Conservation (phyloP, 2,113 vertebrate species). For the Ptilonorhynchus violaceus region DNA sequence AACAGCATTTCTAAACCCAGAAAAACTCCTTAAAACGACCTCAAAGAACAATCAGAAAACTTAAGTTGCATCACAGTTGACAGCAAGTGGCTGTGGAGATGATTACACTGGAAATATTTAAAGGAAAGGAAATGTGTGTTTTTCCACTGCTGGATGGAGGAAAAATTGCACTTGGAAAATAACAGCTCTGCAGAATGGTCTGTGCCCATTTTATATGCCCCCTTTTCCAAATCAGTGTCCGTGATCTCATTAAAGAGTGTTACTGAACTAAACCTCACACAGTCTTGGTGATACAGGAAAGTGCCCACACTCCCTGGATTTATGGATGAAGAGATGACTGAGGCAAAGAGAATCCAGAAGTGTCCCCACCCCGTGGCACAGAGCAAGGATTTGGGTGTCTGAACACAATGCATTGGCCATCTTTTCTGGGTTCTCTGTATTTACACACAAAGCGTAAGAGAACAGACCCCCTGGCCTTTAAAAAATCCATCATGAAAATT, state of each 20-base stretch:
- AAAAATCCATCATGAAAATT: neutral
- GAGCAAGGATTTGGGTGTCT: neutral
- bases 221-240: neutral
- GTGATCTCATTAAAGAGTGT: neutral
- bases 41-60: neutral
- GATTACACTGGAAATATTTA: neutral
- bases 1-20: neutral
- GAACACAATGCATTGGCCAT: neutral
- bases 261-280: neutral
- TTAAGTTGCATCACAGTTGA: neutral
- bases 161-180: neutral
- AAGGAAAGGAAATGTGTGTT: neutral
- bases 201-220: too few species aligned
- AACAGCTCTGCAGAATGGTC: neutral
- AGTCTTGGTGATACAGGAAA: neutral
- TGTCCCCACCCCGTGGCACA: accelerated
- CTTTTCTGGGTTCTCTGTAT: neutral
- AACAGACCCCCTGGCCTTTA: neutral
- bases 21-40: neutral
- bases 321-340: neutral
- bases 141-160: neutral
- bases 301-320: accelerated
- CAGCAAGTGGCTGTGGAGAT: neutral
- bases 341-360: neutral
- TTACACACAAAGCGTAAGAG: neutral